Percentiles rank a stretch among this genome's conserved stretches.
These are phyloP conservation scores for Panonychus citri DNA, from an alignment of 1,140 invertebrate genomes.

Conservation along the genomic window DNA sequence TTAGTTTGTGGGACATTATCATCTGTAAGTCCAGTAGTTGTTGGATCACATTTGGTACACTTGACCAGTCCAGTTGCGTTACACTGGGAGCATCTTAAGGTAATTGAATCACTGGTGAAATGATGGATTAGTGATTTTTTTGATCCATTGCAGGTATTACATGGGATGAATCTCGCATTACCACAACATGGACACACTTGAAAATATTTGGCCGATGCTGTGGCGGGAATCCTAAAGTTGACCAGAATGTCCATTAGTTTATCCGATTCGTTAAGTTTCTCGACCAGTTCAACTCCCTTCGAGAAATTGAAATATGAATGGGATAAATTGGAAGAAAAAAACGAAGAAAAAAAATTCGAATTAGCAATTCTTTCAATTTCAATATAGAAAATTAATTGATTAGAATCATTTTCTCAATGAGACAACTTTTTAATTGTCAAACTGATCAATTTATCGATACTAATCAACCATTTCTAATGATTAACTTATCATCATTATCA, in stretches of 20 bases:
- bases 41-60: constrained; percentile 5
- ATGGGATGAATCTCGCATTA: constrained; percentile 3
- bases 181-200: constrained; percentile 4
- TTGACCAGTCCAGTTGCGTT: constrained; percentile 2
- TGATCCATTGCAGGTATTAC: constrained; percentile 7
- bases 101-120: constrained; percentile 2
- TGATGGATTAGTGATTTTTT: constrained; percentile 5
- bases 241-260: not conserved
- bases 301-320: too few species aligned
- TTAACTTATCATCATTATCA: too few species aligned
- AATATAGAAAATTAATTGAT: too few species aligned
- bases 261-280: constrained; percentile 6
- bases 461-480: too few species aligned
- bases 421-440: too few species aligned
- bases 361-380: constrained; percentile 50
- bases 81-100: constrained; percentile 5
- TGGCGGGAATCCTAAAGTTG: not conserved
- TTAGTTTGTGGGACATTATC: too few species aligned
- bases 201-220: not conserved
- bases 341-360: not conserved
- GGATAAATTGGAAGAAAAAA: too few species aligned
- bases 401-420: too few species aligned
- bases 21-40: too few species aligned
- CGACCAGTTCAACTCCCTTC: constrained; percentile 1
- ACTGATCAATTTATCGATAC: too few species aligned